Evolutionary conservation across 2,797 vertebrate genomes (phyloP).

Genomic region (Chromis chromis): DNA sequence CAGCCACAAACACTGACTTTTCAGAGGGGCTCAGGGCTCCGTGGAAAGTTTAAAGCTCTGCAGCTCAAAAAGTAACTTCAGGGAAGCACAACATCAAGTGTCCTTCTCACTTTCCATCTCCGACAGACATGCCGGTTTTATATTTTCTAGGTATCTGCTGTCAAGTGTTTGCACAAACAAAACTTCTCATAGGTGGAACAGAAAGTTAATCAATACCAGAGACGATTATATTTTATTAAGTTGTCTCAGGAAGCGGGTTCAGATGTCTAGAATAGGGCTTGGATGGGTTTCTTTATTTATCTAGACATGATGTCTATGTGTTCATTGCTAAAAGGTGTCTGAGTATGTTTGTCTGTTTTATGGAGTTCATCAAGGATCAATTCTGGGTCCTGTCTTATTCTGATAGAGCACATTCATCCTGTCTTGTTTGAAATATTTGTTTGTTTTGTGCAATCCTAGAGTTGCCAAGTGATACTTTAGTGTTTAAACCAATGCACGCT

Average conservation of each 20-base stretch:
- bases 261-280: no score
- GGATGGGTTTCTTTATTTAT: no score
- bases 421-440: no score
- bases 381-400: no score
- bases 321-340: no score
- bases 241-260: no score
- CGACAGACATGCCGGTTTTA: background rate
- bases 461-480: background rate
- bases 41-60: slow-evolving; percentile 41
- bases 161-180: background rate
- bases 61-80: slow-evolving; percentile 28
- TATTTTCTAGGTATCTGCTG: background rate
- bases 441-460: no score
- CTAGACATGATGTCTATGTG: no score
- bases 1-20: slow-evolving; percentile 38
- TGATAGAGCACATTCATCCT: no score
- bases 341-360: background rate
- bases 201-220: background rate
- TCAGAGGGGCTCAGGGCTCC: slow-evolving; percentile 6
- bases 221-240: background rate
- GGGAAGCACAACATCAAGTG: slow-evolving; percentile 11
- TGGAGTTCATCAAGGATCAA: no score
- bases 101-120: slow-evolving; percentile 15
- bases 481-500: no score
- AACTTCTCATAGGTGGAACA: no score